A percentile compares a stretch with the other conserved stretches of the same genome.
Conservation (phyloP, 2,797 vertebrate genomes). For the Heteromormyrus szaboi region DNA sequence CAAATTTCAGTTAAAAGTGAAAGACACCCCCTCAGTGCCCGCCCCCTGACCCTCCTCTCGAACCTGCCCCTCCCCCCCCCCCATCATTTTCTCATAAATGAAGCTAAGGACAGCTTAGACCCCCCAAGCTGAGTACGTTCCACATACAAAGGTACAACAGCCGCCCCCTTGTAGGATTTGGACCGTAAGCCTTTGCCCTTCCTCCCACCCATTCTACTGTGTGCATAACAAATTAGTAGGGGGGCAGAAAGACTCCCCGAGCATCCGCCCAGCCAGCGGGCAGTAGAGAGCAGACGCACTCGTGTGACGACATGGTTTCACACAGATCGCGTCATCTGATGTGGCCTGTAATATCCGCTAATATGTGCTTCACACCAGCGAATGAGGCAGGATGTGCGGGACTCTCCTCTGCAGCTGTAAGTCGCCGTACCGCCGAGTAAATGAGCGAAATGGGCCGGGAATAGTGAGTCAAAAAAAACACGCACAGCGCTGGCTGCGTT, state of each 20-base stretch:
- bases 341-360: constrained; percentile 33
- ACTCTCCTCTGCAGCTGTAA: constrained; percentile 51
- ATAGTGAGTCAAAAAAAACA: constrained; percentile 45
- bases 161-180: background rate
- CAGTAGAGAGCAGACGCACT: constrained; percentile 43
- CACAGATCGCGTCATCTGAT: background rate
- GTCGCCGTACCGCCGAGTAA: constrained; percentile 40
- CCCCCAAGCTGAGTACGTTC: background rate
- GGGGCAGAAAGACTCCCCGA: background rate
- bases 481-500: constrained; percentile 27
- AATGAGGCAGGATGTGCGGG: constrained; percentile 54
- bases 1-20: constrained; percentile 55
- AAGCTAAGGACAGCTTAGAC: background rate
- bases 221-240: constrained; percentile 29
- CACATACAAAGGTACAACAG: background rate
- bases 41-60: background rate
- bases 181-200: background rate
- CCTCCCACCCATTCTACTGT: background rate
- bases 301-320: constrained; percentile 35
- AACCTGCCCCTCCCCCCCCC: background rate
- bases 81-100: background rate
- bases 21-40: constrained; percentile 33
- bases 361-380: constrained; percentile 48
- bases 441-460: constrained; percentile 28
- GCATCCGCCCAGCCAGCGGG: background rate